phyloP scores from a whole-genome alignment of 37 sponge, comb jelly and placozoan genomes.

The Cladorhizidae sp. region DNA sequence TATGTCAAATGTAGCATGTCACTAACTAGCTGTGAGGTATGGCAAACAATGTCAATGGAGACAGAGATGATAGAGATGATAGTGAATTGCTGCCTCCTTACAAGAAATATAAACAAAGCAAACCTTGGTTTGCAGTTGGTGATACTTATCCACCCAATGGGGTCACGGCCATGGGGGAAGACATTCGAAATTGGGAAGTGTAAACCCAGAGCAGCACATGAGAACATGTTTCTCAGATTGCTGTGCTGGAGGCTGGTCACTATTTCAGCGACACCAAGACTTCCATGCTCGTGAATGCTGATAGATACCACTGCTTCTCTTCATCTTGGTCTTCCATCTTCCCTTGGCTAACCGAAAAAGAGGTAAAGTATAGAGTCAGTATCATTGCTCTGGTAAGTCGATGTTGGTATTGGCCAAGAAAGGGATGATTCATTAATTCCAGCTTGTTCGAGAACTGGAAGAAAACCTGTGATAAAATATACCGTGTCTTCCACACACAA shows the following conservation, averaged over 20 bases:
- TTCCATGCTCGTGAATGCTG: not conserved
- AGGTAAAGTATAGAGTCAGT: slow-evolving; percentile 4
- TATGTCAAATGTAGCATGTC: too few relatives aligned
- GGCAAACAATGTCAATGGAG: too few relatives aligned
- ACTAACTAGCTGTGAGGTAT: too few relatives aligned
- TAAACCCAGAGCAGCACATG: not conserved
- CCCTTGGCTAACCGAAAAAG: slow-evolving; percentile 9
- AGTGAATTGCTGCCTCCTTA: too few relatives aligned
- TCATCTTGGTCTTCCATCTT: slow-evolving; percentile 3
- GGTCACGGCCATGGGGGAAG: too few relatives aligned
- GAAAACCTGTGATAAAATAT: slow-evolving; percentile 19
- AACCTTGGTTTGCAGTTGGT: too few relatives aligned
- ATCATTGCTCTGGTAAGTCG: not conserved
- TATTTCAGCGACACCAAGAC: not conserved
- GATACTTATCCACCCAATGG: too few relatives aligned
- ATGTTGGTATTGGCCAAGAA: slow-evolving; percentile 7
- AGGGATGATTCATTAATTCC: slow-evolving; percentile 18
- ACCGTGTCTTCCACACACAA: slow-evolving; percentile 24
- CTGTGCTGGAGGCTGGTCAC: not conserved
- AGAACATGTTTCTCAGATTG: too few relatives aligned
- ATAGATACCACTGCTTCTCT: not conserved
- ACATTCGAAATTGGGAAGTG: too few relatives aligned
- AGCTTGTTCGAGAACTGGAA: slow-evolving; percentile 44
- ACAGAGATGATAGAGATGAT: too few relatives aligned
- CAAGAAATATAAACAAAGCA: too few relatives aligned